A percentile compares a stretch with the other conserved stretches of the same genome.
These are phyloP conservation scores for Calycopis cecrops DNA, from an alignment of 1,140 invertebrate species.

Conservation along the genomic window DNA sequence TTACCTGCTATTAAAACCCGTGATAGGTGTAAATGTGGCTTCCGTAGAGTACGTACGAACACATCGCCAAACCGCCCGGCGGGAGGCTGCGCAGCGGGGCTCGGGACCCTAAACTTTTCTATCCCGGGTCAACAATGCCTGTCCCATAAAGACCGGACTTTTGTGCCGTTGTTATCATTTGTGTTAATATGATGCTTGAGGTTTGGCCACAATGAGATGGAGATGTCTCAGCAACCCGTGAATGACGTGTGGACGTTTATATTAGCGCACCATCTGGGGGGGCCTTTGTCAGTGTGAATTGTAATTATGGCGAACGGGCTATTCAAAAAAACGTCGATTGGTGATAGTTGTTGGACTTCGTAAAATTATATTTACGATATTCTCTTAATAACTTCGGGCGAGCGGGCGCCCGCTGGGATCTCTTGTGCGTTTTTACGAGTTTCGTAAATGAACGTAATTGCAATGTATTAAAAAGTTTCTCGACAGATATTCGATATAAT, in stretches of 20 bases:
- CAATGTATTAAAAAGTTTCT: conserved; percentile 66
- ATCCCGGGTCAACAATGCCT: conserved; percentile 63
- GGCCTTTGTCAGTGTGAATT: conserved; percentile 45
- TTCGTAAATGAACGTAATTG: conserved; percentile 61
- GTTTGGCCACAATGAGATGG: conserved; percentile 67
- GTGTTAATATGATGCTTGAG: conserved; percentile 72
- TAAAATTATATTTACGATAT: conserved; percentile 45
- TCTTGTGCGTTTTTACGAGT: conserved; percentile 42
- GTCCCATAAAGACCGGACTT: conserved; percentile 48
- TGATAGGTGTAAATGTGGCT: conserved; percentile 70
- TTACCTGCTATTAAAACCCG: conserved; percentile 68
- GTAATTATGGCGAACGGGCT: conserved; percentile 50
- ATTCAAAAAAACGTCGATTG: conserved; percentile 30
- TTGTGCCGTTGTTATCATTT: conserved; percentile 70
- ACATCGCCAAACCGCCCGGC: conserved; percentile 52
- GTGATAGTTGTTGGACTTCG: neutral
- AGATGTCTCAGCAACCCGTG: conserved; percentile 55
- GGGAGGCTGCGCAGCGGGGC: conserved; percentile 54
- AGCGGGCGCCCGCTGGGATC: conserved; percentile 41
- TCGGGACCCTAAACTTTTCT: conserved; percentile 62
- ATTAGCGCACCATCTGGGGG: conserved; percentile 60
- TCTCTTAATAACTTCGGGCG: conserved; percentile 43
- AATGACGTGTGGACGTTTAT: conserved; percentile 68
- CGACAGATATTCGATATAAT: conserved; percentile 42
- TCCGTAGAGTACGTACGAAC: conserved; percentile 51